Evolutionary conservation across 2,113 vertebrate species (phyloP), one percentile per base, ranked within the genome.

Genomic region (Oreotrochilus melanogaster): DNA sequence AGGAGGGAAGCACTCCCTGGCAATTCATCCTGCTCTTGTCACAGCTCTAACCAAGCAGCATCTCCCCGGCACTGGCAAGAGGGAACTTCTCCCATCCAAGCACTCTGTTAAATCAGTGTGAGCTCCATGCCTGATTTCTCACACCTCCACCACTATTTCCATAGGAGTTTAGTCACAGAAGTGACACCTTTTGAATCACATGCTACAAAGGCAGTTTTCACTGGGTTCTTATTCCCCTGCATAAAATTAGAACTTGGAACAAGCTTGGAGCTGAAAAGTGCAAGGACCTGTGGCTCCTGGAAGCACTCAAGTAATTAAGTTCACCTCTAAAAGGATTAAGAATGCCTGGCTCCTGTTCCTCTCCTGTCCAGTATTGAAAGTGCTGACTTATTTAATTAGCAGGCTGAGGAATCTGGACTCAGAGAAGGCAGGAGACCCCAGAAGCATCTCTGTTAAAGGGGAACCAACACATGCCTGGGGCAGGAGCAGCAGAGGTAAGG

Each of bases 391-490:
- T 24, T 31, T 37, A 23, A 51, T 18, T 5, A 48, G 14, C 21
- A 43, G 22, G 50, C 39, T 18, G 14, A 43, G 58, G 39, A 39
- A 18, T 17, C 12, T 16, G 18, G 19, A 57, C 23, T 21, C 18
- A 48, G 11, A 17, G 54, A n/a, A 10, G 47, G n/a, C n/a, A 75
- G 66, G 23, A 61, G 27, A 3, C 5, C 14, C 35, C 74, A 51
- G 51, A 11, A 57, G 14, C 50, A 18, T 1, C n/a, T 53, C 11
- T 22, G 11, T 18, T 14, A 8, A 23, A 67, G 18, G 23, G 22
- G 16, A 42, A 1, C 8, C 14, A 42, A 1, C 9, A 4, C 18
- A 5, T 22, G 4, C 31, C 35, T 1, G 2, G 43, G 16, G 27
- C 45, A 65, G 64, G 23, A 45, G 14, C 0, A 1, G 31, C 27